These are phyloP conservation scores for Dreissena rostriformis DNA, from an alignment of 1,140 invertebrate species.

Conservation along the genomic window DNA sequence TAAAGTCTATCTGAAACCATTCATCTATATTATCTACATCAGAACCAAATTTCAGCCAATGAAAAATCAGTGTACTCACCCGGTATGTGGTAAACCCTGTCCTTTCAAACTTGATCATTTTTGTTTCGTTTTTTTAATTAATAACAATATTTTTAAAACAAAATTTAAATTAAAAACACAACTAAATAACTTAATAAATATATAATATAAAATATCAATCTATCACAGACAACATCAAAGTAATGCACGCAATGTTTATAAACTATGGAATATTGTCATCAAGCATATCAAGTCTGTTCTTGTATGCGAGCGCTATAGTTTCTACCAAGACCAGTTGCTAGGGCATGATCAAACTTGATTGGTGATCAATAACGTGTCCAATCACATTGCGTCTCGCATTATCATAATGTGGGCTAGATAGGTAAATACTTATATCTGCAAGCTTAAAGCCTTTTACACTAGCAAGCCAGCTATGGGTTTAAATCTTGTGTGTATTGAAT, in stretches of 20 bases:
- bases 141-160: neutral
- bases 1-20: too few species aligned
- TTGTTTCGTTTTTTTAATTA: conserved; percentile 40
- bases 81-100: conserved; percentile 76
- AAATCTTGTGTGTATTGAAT: neutral
- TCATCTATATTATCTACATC: too few species aligned
- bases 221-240: conserved; percentile 20
- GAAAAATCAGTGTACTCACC: conserved; percentile 66
- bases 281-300: conserved; percentile 42
- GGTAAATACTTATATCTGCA: conserved; percentile 38
- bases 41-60: conserved; percentile 33
- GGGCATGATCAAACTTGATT: conserved; percentile 53
- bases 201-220: conserved; percentile 12
- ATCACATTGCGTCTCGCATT: conserved; percentile 46
- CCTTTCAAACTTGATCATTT: conserved; percentile 78
- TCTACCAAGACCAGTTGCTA: conserved; percentile 30
- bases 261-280: conserved; percentile 18
- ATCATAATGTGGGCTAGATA: conserved; percentile 53
- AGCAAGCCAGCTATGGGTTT: neutral
- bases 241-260: neutral
- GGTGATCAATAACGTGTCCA: conserved; percentile 55
- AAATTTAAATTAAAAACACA: conserved; percentile 24
- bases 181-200: conserved; percentile 9
- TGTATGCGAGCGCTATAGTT: neutral
- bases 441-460: neutral